A percentile compares a stretch with the other conserved stretches of the same genome.
phyloP scores from a whole-genome alignment of 35 echinoderm and acorn worm species.

The Patiria miniata region DNA sequence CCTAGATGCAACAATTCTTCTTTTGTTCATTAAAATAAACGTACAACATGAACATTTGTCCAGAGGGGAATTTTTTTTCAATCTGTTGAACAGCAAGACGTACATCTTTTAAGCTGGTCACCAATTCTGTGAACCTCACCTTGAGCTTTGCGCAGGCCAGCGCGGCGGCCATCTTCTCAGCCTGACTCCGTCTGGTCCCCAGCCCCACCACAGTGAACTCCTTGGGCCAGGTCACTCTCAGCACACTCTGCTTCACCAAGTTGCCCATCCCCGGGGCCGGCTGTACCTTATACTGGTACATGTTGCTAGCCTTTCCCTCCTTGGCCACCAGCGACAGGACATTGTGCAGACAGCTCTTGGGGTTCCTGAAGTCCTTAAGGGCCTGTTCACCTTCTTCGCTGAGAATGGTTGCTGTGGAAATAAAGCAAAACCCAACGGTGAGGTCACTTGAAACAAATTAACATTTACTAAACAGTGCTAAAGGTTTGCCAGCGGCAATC shows the following conservation, averaged over 20 bases:
- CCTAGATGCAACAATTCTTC: no score
- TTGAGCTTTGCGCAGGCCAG: slow-evolving; percentile 69
- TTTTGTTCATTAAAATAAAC: no score
- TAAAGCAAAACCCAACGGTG: not conserved
- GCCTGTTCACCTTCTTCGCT: slow-evolving; percentile 38
- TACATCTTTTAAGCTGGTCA: no score
- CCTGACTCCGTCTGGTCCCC: slow-evolving; percentile 57
- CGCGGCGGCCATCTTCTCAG: slow-evolving; percentile 81
- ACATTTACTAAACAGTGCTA: not conserved
- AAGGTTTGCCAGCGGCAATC: no score
- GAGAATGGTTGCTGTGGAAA: not conserved
- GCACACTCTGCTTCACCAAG: slow-evolving; percentile 43
- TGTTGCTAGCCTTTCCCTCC: not conserved
- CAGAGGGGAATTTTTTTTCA: no score
- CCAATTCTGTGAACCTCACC: slow-evolving; percentile 28
- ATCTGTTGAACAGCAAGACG: no score
- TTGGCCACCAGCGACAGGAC: not conserved
- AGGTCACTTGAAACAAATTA: not conserved
- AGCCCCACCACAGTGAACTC: slow-evolving; percentile 57
- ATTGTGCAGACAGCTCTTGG: slow-evolving; percentile 60
- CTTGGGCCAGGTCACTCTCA: slow-evolving; percentile 60
- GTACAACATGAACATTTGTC: no score
- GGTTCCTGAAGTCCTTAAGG: slow-evolving; percentile 43
- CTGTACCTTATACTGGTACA: not conserved
- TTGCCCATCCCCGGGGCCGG: not conserved